A percentile compares a stretch with the other conserved stretches of the same genome.
Conservation (phyloP, 2,888 invertebrate genomes). For the Diarsia rubi region DNA sequence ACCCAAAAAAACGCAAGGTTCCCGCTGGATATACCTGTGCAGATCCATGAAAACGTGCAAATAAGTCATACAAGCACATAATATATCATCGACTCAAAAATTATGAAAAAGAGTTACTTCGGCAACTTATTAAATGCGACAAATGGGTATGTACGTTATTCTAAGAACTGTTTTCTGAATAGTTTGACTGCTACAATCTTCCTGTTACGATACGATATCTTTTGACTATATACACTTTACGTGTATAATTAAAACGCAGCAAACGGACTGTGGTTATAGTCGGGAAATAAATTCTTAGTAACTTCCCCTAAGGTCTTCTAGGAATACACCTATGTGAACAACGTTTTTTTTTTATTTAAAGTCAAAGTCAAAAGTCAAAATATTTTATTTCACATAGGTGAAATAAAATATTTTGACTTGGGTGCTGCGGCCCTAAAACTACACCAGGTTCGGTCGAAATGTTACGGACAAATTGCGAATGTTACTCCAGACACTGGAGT, state of each 20-base stretch:
- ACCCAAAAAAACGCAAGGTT: neutral
- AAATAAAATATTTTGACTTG: too few species aligned
- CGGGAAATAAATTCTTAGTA: neutral
- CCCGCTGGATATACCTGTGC: neutral
- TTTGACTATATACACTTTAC: neutral
- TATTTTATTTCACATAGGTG: too few species aligned
- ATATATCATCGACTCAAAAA: neutral
- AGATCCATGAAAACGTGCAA: neutral
- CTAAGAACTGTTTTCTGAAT: neutral
- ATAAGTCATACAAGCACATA: neutral
- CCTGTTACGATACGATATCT: conserved; percentile 3
- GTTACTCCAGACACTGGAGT: neutral
- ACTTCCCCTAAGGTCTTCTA: neutral
- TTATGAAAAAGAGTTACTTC: neutral
- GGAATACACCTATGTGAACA: neutral
- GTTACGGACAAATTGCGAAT: neutral
- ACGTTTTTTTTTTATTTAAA: too few species aligned
- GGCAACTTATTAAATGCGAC: neutral
- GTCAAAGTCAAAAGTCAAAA: too few species aligned
- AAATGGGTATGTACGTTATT: neutral
- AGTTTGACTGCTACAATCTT: neutral
- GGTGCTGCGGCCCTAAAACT: neutral
- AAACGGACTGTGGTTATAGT: neutral
- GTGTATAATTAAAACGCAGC: neutral
- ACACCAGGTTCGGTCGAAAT: neutral